Evolutionary conservation across 2,113 vertebrate genomes (phyloP).

Genomic region (Cygnus atratus): DNA sequence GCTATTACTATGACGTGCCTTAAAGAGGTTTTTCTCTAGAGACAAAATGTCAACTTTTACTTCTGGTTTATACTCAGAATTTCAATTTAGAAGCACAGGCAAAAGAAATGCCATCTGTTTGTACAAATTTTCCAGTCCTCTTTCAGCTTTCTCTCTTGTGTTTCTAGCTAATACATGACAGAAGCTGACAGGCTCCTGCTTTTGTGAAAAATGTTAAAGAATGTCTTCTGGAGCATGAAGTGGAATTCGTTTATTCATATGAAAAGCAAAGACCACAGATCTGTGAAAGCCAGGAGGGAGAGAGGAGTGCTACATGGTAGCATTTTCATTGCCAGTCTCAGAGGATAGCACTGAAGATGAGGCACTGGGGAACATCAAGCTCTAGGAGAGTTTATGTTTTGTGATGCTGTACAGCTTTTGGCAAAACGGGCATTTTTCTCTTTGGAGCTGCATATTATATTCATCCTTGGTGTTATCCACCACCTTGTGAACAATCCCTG

Average conservation of each 20-base stretch:
- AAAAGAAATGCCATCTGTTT: constrained; percentile 62
- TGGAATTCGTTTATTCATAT: neutral
- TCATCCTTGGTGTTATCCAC: neutral
- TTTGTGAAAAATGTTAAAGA: constrained; percentile 2
- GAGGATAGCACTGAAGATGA: neutral
- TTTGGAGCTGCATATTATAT: neutral
- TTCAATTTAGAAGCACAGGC: constrained; percentile 60
- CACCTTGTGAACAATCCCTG: neutral
- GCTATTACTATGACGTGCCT: neutral
- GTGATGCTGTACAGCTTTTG: neutral
- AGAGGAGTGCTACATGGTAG: neutral
- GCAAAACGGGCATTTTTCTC: neutral
- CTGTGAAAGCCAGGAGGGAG: neutral
- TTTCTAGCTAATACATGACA: neutral
- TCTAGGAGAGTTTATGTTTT: fast-evolving
- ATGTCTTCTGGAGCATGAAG: neutral
- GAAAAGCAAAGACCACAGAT: neutral
- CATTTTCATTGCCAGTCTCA: neutral
- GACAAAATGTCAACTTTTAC: constrained; percentile 50
- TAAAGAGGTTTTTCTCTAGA: neutral
- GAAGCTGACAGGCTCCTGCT: constrained; percentile 44
- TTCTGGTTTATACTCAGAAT: constrained; percentile 10
- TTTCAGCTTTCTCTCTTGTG: neutral
- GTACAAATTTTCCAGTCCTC: neutral
- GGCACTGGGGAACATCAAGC: neutral